Evolutionary conservation across 2,888 invertebrate genomes (phyloP).

Genomic region (Neoitamus cyanurus): DNA sequence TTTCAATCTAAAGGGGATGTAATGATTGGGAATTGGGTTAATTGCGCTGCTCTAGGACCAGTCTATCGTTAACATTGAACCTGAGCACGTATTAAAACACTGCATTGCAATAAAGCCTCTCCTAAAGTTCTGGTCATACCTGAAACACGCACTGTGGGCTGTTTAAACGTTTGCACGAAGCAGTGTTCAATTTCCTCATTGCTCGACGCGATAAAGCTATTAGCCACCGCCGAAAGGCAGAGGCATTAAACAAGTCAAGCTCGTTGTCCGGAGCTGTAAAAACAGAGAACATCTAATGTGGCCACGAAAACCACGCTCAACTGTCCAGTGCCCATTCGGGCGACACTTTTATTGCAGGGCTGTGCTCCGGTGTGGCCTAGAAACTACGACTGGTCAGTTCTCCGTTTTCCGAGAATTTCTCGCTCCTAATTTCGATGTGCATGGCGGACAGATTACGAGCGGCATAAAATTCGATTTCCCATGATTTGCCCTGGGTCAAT

Average conservation of each 20-base stretch:
- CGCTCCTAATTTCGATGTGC: neutral
- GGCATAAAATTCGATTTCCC: constrained; percentile 22
- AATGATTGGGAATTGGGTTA: too few species aligned
- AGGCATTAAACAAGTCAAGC: neutral
- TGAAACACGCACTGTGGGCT: too few species aligned
- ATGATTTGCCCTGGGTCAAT: neutral
- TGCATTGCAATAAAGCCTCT: neutral
- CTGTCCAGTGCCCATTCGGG: neutral
- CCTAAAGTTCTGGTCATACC: too few species aligned
- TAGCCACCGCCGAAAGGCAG: neutral
- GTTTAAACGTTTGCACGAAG: neutral
- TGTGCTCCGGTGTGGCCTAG: neutral
- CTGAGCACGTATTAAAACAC: neutral
- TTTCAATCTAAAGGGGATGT: too few species aligned
- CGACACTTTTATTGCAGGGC: neutral
- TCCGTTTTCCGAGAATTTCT: neutral
- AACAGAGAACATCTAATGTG: neutral
- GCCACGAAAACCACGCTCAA: neutral
- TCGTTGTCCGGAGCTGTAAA: neutral
- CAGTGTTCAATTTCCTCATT: neutral
- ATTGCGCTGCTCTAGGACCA: too few species aligned
- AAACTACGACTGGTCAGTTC: neutral
- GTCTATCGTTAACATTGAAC: neutral
- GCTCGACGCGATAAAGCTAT: neutral
- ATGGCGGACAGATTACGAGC: neutral